Percentiles rank a stretch among this genome's conserved stretches.
These are phyloP conservation scores for Desmodus rotundus DNA, from an alignment of 2,113 vertebrate species.

Conservation along the genomic window DNA sequence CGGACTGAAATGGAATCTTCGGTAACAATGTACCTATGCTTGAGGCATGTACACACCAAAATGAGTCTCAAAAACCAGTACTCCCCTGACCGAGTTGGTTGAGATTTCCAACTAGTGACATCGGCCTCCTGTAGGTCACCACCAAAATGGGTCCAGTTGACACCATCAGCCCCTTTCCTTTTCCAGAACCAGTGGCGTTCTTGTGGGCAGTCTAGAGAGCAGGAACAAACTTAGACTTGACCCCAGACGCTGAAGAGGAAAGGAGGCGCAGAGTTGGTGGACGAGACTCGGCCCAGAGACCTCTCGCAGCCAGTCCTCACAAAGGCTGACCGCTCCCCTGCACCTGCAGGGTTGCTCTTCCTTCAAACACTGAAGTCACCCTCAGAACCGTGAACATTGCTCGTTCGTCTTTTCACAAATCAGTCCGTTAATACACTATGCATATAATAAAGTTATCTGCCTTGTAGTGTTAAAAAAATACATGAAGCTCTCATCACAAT, in stretches of 20 bases:
- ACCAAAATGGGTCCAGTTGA: slow-evolving; percentile 77
- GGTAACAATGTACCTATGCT: neutral
- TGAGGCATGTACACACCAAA: neutral
- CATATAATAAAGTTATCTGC: neutral
- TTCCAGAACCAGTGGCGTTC: slow-evolving; percentile 73
- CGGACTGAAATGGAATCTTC: neutral
- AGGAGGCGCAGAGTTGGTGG: neutral
- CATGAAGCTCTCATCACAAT: neutral
- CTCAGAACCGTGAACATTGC: neutral
- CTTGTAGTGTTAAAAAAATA: neutral
- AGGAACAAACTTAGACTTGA: slow-evolving; percentile 72
- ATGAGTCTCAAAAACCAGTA: slow-evolving; percentile 75
- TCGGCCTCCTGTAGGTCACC: slow-evolving; percentile 76
- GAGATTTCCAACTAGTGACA: slow-evolving; percentile 80
- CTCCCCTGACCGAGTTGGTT: slow-evolving; percentile 81
- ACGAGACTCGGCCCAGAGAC: neutral
- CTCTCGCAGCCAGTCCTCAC: neutral
- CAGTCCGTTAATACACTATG: neutral
- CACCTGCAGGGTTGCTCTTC: neutral
- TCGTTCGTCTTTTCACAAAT: neutral
- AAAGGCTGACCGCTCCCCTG: neutral
- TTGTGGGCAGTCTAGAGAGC: slow-evolving; percentile 73
- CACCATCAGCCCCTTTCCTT: slow-evolving; percentile 76
- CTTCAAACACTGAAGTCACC: neutral
- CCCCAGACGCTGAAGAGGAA: slow-evolving; percentile 72